A percentile compares a stretch with the other conserved stretches of the same genome.
Evolutionary conservation across 2,113 vertebrate genomes (phyloP).

Genomic region (Nerophis lumbriciformis): DNA sequence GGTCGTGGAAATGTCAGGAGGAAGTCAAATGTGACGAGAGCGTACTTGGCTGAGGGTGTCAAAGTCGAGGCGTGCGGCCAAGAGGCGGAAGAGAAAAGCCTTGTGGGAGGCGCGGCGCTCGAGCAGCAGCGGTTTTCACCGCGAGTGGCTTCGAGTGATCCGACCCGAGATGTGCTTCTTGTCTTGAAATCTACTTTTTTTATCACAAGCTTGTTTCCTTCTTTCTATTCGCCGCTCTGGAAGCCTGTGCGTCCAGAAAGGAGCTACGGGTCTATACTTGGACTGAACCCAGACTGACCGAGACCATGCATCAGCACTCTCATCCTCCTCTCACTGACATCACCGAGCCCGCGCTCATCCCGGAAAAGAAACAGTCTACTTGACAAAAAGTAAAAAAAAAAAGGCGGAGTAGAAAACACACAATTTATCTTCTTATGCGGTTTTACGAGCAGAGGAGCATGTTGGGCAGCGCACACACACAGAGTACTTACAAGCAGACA

Average conservation of each 20-base stretch:
- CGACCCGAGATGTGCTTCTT: constrained; percentile 40
- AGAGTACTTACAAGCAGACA: no score
- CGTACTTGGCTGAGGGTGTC: constrained; percentile 57
- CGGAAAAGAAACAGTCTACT: constrained; percentile 31
- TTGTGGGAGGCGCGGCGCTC: constrained; percentile 36
- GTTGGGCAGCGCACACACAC: no score
- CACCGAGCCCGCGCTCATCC: no score
- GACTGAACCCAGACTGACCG: constrained; percentile 6
- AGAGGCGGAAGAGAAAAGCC: constrained; percentile 26
- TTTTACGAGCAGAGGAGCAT: no score
- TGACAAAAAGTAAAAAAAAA: constrained; percentile 41
- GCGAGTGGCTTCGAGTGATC: constrained; percentile 41
- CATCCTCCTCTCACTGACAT: constrained; percentile 46
- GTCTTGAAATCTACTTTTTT: constrained; percentile 29
- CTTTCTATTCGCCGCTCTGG: constrained; percentile 16
- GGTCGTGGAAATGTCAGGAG: constrained; percentile 55
- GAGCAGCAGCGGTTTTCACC: constrained; percentile 56
- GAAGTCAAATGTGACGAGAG: constrained; percentile 62
- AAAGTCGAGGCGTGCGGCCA: constrained; percentile 44
- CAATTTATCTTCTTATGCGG: constrained; percentile 27
- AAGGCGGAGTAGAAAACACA: constrained; percentile 7
- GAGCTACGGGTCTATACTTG: constrained; percentile 21
- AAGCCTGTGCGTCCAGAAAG: constrained; percentile 9
- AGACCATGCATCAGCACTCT: constrained; percentile 36
- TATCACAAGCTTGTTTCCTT: constrained; percentile 15